A percentile compares a stretch with the other conserved stretches of the same genome.
These are phyloP conservation scores for Crocuta crocuta DNA, from an alignment of 2,113 vertebrate genomes.

Conservation along the genomic window DNA sequence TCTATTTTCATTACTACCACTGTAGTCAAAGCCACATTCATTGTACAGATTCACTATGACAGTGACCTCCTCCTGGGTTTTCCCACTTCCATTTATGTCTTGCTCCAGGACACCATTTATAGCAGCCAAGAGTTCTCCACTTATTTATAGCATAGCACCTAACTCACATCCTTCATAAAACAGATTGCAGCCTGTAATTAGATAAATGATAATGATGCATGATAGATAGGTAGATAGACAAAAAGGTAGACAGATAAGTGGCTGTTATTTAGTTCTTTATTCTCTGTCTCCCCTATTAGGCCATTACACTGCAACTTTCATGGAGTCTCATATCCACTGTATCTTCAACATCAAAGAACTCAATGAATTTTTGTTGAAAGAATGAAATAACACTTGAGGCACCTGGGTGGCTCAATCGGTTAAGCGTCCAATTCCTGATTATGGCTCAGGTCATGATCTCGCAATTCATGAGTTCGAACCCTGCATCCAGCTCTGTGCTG, in stretches of 20 bases:
- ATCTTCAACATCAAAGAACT: not conserved
- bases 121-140: not conserved
- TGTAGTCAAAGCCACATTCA: not conserved
- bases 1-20: not conserved
- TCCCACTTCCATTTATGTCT: not conserved
- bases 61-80: not conserved
- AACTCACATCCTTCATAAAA: not conserved
- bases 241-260: not conserved
- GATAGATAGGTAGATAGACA: not conserved
- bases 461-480: too few relatives aligned
- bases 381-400: not conserved
- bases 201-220: not conserved
- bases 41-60: accelerated
- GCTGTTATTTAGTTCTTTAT: not conserved
- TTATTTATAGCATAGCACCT: not conserved
- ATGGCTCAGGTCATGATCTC: too few relatives aligned
- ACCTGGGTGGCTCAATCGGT: too few relatives aligned
- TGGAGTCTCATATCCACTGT: not conserved
- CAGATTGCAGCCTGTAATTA: not conserved
- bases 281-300: not conserved
- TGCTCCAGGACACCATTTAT: not conserved
- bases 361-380: not conserved
- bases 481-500: too few relatives aligned
- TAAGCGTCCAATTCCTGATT: too few relatives aligned
- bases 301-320: not conserved